A percentile compares a stretch with the other conserved stretches of the same genome.
Evolutionary conservation across 2,113 vertebrate species (phyloP).

Genomic region (Microcebus murinus): DNA sequence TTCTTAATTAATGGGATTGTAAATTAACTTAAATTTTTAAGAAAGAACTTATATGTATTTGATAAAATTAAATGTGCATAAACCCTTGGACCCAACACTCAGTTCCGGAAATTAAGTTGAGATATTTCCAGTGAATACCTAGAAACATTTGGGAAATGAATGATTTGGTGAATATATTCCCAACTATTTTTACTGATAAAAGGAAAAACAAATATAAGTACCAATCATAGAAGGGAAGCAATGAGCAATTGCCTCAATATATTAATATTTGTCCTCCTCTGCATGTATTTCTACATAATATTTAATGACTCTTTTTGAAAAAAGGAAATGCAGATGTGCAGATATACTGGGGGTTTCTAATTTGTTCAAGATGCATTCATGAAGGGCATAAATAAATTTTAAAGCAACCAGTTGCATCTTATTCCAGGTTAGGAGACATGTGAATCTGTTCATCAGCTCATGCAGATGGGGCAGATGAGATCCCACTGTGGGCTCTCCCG

Average conservation of each 20-base stretch:
- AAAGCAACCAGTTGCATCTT: not conserved
- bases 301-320: not conserved
- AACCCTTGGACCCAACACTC: not conserved
- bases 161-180: not conserved
- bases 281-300: not conserved
- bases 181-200: not conserved
- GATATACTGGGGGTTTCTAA: not conserved
- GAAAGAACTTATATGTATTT: not conserved
- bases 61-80: not conserved
- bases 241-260: too few species aligned
- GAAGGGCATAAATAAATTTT: not conserved
- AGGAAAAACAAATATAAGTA: not conserved
- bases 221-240: not conserved
- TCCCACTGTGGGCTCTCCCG: not conserved
- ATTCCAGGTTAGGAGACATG: not conserved
- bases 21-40: not conserved
- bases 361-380: not conserved
- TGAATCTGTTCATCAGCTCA: not conserved
- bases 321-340: not conserved
- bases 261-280: not conserved
- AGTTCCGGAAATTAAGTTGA: not conserved
- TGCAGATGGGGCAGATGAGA: too few species aligned
- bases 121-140: not conserved
- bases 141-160: not conserved
- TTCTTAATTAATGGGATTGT: not conserved